Conservation (phyloP, 2,888 invertebrate species). For the Andrena praecox region DNA sequence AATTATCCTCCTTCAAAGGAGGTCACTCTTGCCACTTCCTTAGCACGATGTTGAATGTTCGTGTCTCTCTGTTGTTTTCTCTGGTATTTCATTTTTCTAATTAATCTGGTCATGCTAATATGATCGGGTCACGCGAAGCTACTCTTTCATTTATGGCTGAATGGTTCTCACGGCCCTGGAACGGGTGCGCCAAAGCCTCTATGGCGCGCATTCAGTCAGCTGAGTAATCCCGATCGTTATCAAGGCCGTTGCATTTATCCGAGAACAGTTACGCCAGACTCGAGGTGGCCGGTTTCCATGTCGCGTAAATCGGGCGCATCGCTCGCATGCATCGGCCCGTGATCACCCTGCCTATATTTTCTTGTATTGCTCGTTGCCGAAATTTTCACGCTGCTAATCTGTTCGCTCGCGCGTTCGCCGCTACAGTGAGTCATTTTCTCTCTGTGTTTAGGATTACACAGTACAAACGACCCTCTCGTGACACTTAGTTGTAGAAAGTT, state of each 20-base stretch:
- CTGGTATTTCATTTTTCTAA: background rate
- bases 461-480: no score
- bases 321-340: background rate
- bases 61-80: background rate
- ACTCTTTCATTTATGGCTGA: constrained; percentile 16
- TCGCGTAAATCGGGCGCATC: constrained; percentile 67
- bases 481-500: no score
- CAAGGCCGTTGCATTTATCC: constrained; percentile 70
- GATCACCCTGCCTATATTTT: background rate
- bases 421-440: background rate
- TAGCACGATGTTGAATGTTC: constrained; percentile 1
- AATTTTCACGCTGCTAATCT: background rate
- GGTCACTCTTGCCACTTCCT: constrained; percentile 12
- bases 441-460: no score
- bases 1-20: constrained; percentile 34
- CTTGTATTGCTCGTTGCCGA: background rate
- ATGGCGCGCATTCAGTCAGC: constrained; percentile 51
- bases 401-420: background rate
- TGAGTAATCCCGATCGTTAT: constrained; percentile 75
- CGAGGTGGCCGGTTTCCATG: constrained; percentile 51
- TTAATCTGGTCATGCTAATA: background rate
- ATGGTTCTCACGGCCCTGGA: constrained; percentile 21
- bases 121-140: background rate
- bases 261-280: constrained; percentile 63
- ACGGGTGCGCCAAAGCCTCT: constrained; percentile 12